Base-by-base conservation (phyloP, 2,888 invertebrate genomes). In the Cosmorhoe ocellata region DNA sequence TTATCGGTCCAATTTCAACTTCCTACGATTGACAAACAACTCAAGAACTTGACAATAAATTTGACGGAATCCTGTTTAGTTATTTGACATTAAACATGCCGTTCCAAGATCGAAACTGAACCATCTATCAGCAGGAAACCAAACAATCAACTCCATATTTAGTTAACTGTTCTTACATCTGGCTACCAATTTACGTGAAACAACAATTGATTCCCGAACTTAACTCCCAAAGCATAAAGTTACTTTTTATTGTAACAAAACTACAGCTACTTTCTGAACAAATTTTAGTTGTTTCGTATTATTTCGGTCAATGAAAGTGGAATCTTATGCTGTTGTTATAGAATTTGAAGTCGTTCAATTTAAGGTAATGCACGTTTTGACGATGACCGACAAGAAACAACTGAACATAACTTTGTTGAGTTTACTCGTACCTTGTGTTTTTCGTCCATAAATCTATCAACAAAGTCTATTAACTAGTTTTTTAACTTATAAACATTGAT, bases 81-180 rank as follows among this genome's bases (percentile, higher is more conserved):
- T 51, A 51, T 61, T 56, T 56, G 58, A 62, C 59, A 60, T 60
- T 51, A 45, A 54, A 59, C 51, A 59, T 58, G 54, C 55, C 54
- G 59, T 58, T 57, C 44, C 46, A 47, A 57, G 45, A 59, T 59
- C 54, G 52, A 30, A 51, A 64, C 64, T 59, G 63, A 30, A 58
- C 76, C 72, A 76, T 79, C 82, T 64, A 72, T 86, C 86, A 81
- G 69, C 81, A 75, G 71, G 69, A 73, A 73, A 67, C 76, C 73
- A 80, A 84, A 79, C 83, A 82, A 81, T 79, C 67, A 68, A 78
- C 74, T 78, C 69, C 71, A 79, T 81, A 81, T 84, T 84, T 80
- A 72, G 80, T 82, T 81, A 81, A 82, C 83, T 79, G 75, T 72
- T 74, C 6, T 70, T 72, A 73, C 76, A 77, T 79, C 71, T 81